phyloP scores from a whole-genome alignment of 2,113 vertebrate genomes.

The Bos taurus region ARS-UCD2.0 NC_037349.1:37740001-37740500 shows the following conservation, averaged over 20 bases:
- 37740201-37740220: not conserved
- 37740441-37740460: not conserved
- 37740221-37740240: rapidly evolving
- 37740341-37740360: not conserved
- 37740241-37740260: not conserved
- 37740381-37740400: not conserved
- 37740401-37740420: not conserved
- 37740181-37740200: not conserved
- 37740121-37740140: not conserved
- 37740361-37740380: not conserved
- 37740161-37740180: not conserved
- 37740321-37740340: not conserved
- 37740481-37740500: not conserved
- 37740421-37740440: not conserved
- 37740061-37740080: not conserved
- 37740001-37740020: not conserved
- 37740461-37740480: constrained; percentile 23
- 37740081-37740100: no score
- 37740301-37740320: not conserved
- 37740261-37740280: not conserved
- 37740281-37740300: not conserved
- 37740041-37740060: not conserved
- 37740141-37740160: not conserved
- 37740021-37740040: not conserved
- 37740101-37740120: not conserved